Conservation (phyloP, 1,140 invertebrate genomes). For the Pogonus chalceus region DNA sequence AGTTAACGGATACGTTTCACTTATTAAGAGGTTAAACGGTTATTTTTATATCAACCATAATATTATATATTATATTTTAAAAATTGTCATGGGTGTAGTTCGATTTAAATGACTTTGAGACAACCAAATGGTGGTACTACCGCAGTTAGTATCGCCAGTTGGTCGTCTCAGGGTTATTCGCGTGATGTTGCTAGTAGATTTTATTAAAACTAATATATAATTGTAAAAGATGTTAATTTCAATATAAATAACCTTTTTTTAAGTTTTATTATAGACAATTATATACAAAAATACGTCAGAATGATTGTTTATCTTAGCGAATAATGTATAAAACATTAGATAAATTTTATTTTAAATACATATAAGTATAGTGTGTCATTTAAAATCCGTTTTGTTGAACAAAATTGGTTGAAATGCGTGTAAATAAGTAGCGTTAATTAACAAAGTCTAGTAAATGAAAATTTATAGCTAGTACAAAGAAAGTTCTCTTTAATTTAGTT, state of each 20-base stretch:
- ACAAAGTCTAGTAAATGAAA: constrained; percentile 1
- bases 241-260: not conserved
- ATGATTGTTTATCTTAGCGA: not conserved
- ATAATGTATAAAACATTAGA: not conserved
- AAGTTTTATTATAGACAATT: not conserved
- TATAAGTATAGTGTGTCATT: not conserved
- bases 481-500: constrained; percentile 3
- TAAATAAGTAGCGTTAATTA: not conserved
- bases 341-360: not conserved
- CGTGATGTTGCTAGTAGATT: too few relatives aligned
- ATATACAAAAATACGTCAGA: not conserved
- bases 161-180: too few relatives aligned
- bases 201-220: too few relatives aligned
- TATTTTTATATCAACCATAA: not conserved
- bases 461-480: constrained; percentile 1
- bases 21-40: too few relatives aligned
- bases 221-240: too few relatives aligned
- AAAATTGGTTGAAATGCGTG: not conserved
- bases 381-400: not conserved
- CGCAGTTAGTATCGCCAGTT: too few relatives aligned
- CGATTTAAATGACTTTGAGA: not conserved
- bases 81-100: not conserved
- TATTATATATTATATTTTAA: not conserved
- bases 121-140: too few relatives aligned
- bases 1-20: too few relatives aligned